Evolutionary conservation across 2,888 invertebrate genomes (phyloP).

Genomic region (Thecocarcelia acutangulata): DNA sequence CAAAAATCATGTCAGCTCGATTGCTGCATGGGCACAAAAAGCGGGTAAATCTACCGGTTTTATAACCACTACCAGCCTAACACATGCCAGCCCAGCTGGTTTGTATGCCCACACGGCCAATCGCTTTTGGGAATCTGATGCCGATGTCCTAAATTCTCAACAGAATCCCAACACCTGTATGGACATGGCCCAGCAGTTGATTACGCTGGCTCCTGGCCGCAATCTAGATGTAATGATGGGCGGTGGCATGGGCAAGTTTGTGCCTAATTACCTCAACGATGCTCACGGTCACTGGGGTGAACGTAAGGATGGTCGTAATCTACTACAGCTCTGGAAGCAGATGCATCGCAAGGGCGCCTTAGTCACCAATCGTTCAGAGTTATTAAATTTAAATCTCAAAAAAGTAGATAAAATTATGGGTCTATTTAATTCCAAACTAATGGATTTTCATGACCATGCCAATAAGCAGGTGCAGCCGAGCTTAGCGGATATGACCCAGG

Average conservation of each 20-base stretch:
- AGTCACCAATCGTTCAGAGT: slow-evolving; percentile 83
- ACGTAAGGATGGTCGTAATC: slow-evolving; percentile 85
- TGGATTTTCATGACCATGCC: slow-evolving; percentile 76
- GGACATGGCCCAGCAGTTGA: slow-evolving; percentile 89
- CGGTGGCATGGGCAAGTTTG: slow-evolving; percentile 87
- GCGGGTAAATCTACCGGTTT: slow-evolving; percentile 84
- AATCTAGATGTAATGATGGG: slow-evolving; percentile 90
- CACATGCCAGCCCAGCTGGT: slow-evolving; percentile 90
- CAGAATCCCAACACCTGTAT: slow-evolving; percentile 81
- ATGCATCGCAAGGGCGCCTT: slow-evolving; percentile 83
- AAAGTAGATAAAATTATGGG: slow-evolving; percentile 83
- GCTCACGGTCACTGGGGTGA: slow-evolving; percentile 82
- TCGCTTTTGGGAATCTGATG: slow-evolving; percentile 88
- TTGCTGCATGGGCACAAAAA: slow-evolving; percentile 86
- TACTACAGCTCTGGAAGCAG: slow-evolving; percentile 86
- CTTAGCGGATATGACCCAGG: slow-evolving; percentile 86
- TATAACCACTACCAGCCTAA: slow-evolving; percentile 90
- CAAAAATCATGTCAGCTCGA: slow-evolving; percentile 85
- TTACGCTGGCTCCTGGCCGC: slow-evolving; percentile 85
- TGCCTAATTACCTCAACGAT: slow-evolving; percentile 83
- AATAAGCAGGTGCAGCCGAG: slow-evolving; percentile 73
- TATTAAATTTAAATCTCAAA: slow-evolving; percentile 82
- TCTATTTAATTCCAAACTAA: slow-evolving; percentile 78
- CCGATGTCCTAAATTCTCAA: slow-evolving; percentile 79
- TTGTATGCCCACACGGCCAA: slow-evolving; percentile 85